Evolutionary conservation across 2,888 invertebrate species (phyloP).

Genomic region (Barypeithes pellucidus): DNA sequence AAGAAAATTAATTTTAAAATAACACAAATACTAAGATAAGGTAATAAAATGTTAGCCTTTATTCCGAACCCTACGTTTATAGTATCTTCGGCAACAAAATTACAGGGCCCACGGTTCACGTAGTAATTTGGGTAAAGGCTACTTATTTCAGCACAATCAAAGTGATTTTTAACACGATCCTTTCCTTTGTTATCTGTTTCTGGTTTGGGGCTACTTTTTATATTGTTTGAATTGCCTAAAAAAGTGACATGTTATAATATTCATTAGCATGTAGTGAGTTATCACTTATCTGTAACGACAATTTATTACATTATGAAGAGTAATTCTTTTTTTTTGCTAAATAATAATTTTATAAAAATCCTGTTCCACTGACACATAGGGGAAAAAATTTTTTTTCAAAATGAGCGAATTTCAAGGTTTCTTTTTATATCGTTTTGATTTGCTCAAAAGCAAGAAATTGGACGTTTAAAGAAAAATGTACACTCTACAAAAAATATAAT

Average conservation of each 20-base stretch:
- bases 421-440: too few relatives aligned
- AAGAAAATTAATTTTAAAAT: constrained; percentile 62
- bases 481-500: too few relatives aligned
- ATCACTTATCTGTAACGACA: too few relatives aligned
- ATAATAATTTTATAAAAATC: too few relatives aligned
- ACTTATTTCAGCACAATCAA: constrained; percentile 61
- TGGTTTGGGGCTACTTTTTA: constrained; percentile 4
- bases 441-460: too few relatives aligned
- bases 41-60: constrained; percentile 61
- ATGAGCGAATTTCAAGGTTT: too few relatives aligned
- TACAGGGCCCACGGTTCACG: constrained; percentile 66
- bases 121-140: constrained; percentile 66
- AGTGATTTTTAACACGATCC: constrained; percentile 31
- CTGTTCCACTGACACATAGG: too few relatives aligned
- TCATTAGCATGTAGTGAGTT: not conserved
- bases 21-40: constrained; percentile 65
- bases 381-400: too few relatives aligned
- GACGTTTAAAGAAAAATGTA: too few relatives aligned
- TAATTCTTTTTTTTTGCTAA: too few relatives aligned
- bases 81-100: constrained; percentile 66
- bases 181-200: constrained; percentile 20
- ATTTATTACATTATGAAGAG: too few relatives aligned
- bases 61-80: constrained; percentile 59
- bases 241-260: not conserved
- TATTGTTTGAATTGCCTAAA: not conserved